Evolutionary conservation across 2,888 invertebrate genomes (phyloP), one percentile per base, ranked within the genome.

Genomic region (Drosophila anomalata): DNA sequence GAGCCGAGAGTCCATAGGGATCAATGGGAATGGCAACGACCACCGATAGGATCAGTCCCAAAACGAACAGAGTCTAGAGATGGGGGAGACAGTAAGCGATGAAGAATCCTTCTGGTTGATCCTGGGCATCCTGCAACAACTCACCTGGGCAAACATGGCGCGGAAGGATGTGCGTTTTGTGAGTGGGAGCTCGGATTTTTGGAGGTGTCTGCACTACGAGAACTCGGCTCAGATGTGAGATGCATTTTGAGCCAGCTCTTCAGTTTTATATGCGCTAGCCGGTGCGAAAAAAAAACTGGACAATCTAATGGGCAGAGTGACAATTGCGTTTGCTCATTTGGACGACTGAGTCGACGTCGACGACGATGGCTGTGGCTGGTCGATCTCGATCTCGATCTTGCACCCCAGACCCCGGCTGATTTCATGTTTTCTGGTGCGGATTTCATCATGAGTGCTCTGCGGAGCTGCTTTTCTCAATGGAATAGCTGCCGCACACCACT

Each of bases 191-290:
- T 63, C 24, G 48, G 22, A 22, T 14, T 22, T 65, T 42, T 57
- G 24, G 52, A 59, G 53, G 56, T 86, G 86, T 89, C 91, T 87
- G 89, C 86, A 85, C 91, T 89, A 83, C 88, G 86, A 89, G 89
- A 90, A 88, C 89, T 89, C 90, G 88, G 82, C 84, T 91, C 81
- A 85, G 88, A 70, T 92, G 90, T 91, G 91, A 91, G 90, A 90
- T 90, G 87, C 79, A 86, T 87, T 88, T 82, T 76, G 77, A 75
- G 77, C 87, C 77, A 76, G 82, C 80, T 85, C 80, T 89, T 87
- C 80, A 90, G 90, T 91, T 91, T 91, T 91, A 91, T 91, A 91
- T 88, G 65, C 78, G 62, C 31, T 20, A 46, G 44, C 60, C 52
- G 47, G 8, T 51, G 58, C 47, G 51, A 14, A 11, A 7, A 36